phyloP scores from a whole-genome alignment of 2,113 vertebrate species.

The Paramisgurnus dabryanus region DNA sequence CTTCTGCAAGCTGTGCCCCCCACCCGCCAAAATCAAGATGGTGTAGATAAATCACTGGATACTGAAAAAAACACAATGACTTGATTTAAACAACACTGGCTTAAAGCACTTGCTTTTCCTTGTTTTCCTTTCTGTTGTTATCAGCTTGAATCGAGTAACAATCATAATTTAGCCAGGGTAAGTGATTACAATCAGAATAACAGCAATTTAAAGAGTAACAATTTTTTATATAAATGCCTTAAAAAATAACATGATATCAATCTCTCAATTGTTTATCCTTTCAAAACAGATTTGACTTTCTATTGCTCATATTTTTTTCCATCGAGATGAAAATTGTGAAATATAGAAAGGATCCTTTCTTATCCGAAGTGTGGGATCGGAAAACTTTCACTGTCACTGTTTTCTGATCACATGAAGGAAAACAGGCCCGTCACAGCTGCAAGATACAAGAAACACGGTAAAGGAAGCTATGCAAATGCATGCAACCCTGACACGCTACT shows the following conservation, averaged over 20 bases:
- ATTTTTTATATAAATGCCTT: conserved; percentile 50
- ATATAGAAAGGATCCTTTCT: conserved; percentile 36
- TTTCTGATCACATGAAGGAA: conserved; percentile 72
- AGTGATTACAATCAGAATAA: conserved; percentile 52
- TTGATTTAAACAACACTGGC: conserved; percentile 67
- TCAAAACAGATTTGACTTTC: conserved; percentile 56
- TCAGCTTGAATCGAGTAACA: conserved; percentile 53
- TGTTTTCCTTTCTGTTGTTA: conserved; percentile 56
- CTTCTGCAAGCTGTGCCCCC: conserved; percentile 54
- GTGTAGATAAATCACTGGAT: conserved; percentile 66
- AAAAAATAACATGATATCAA: conserved; percentile 44
- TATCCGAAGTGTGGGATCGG: conserved; percentile 55
- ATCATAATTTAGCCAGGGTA: conserved; percentile 35
- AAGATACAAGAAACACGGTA: conserved; percentile 69
- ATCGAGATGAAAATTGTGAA: conserved; percentile 55
- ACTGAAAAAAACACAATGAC: conserved; percentile 55
- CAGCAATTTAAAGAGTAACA: conserved; percentile 52
- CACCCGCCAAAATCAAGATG: conserved; percentile 63
- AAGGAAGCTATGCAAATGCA: conserved; percentile 72
- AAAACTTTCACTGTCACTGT: conserved; percentile 71
- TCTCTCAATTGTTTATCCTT: conserved; percentile 56
- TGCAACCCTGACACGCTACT: conserved; percentile 70
- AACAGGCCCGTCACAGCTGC: conserved; percentile 72
- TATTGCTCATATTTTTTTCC: conserved; percentile 50
- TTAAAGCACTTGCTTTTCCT: conserved; percentile 51